Evolutionary conservation across 2,113 vertebrate species (phyloP).

Genomic region (Pluvialis apricaria): DNA sequence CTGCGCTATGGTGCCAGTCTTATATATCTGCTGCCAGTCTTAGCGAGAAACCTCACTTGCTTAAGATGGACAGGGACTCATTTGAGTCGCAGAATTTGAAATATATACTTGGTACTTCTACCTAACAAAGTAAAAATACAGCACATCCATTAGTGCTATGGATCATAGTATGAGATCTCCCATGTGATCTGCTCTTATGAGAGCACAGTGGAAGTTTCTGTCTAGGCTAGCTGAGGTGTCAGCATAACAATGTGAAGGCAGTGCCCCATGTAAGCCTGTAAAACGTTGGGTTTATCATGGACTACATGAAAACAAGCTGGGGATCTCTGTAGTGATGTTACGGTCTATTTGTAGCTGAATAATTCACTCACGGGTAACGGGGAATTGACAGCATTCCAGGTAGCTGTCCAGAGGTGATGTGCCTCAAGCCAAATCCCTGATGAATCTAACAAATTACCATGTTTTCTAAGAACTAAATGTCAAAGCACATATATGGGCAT

Average conservation of each 20-base stretch:
- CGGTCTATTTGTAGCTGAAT: background rate
- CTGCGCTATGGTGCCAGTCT: background rate
- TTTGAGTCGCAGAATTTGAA: background rate
- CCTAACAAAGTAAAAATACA: background rate
- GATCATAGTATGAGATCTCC: background rate
- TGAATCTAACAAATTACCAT: background rate
- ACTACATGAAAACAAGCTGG: background rate
- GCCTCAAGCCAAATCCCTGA: background rate
- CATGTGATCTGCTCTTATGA: background rate
- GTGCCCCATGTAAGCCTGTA: background rate
- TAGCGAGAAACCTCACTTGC: background rate
- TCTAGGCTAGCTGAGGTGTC: background rate
- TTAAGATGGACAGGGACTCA: background rate
- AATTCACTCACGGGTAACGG: background rate
- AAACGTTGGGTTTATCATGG: background rate
- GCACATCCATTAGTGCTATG: too few relatives aligned
- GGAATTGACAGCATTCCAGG: background rate
- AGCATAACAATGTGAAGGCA: background rate
- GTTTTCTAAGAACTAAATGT: background rate
- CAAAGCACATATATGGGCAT: background rate
- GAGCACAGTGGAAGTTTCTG: background rate
- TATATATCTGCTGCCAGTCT: background rate
- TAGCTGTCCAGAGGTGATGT: background rate
- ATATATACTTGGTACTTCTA: background rate
- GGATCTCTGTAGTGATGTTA: background rate